A percentile compares a stretch with the other conserved stretches of the same genome.
Conservation (phyloP, 2,113 vertebrate species). For the Pitta sordida region DNA sequence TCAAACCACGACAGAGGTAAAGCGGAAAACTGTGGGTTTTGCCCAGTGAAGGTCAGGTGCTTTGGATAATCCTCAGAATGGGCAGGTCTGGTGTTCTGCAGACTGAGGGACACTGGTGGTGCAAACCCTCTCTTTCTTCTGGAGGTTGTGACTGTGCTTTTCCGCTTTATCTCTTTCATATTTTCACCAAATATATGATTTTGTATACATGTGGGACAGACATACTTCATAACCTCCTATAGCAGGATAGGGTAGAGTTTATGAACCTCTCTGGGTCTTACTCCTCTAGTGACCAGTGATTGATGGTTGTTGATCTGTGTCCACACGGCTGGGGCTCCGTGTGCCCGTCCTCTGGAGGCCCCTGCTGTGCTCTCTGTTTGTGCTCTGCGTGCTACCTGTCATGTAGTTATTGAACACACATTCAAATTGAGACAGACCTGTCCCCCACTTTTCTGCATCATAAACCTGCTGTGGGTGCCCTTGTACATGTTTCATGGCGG, state of each 20-base stretch:
- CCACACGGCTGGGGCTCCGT: accelerated
- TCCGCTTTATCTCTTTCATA: background rate
- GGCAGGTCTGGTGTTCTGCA: background rate
- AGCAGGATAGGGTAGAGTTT: background rate
- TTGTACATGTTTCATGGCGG: background rate
- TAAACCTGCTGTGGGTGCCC: background rate
- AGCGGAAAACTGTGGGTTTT: background rate
- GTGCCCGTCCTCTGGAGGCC: background rate
- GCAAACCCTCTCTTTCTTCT: background rate
- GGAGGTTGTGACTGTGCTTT: background rate
- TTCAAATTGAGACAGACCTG: background rate
- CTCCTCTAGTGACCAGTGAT: background rate
- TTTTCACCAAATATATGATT: background rate
- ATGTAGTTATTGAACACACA: accelerated
- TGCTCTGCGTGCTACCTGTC: accelerated
- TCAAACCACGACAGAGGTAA: too few species aligned
- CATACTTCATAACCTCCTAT: background rate
- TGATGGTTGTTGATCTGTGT: accelerated
- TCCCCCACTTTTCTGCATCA: background rate
- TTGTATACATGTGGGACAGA: background rate
- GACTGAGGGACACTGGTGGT: accelerated
- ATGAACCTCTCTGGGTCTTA: background rate
- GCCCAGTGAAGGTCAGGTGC: background rate
- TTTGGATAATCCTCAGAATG: background rate
- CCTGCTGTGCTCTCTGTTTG: too few species aligned